A percentile compares a stretch with the other conserved stretches of the same genome.
Evolutionary conservation across 1,140 invertebrate genomes (phyloP).

Genomic region (Cylas formicarius): DNA sequence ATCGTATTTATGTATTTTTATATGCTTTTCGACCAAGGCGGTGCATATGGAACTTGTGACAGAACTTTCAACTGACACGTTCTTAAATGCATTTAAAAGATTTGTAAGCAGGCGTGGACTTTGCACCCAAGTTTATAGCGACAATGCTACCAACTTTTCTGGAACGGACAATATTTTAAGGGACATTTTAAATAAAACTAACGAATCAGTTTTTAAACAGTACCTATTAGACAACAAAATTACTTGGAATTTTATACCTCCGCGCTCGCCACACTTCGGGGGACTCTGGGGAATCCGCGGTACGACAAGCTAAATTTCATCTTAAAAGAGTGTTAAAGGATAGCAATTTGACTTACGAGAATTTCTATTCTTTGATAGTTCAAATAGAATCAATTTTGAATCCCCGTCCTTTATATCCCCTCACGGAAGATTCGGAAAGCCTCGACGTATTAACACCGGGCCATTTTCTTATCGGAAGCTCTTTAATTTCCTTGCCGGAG

Average conservation of each 20-base stretch:
- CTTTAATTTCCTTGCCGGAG: slow-evolving; percentile 4
- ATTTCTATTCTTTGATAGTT: slow-evolving; percentile 25
- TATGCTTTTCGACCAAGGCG: slow-evolving; percentile 21
- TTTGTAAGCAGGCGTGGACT: slow-evolving; percentile 30
- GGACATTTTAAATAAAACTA: too few relatives aligned
- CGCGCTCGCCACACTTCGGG: too few relatives aligned
- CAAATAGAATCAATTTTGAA: slow-evolving; percentile 22
- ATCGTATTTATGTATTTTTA: slow-evolving; percentile 15
- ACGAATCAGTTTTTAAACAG: too few relatives aligned
- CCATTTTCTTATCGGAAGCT: slow-evolving; percentile 22
- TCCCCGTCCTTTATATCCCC: slow-evolving; percentile 11
- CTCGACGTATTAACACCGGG: slow-evolving; percentile 17
- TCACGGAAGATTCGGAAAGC: slow-evolving; percentile 19
- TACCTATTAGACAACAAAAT: too few relatives aligned
- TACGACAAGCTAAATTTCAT: too few relatives aligned
- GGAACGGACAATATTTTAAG: slow-evolving; percentile 20
- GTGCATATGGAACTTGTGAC: slow-evolving; percentile 16
- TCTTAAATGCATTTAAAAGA: slow-evolving; percentile 32
- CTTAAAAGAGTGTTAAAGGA: too few relatives aligned
- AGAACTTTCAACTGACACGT: slow-evolving; percentile 24
- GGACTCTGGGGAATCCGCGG: too few relatives aligned
- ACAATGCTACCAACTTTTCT: slow-evolving; percentile 34
- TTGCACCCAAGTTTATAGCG: slow-evolving; percentile 24
- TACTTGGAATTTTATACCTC: too few relatives aligned
- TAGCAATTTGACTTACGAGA: slow-evolving; percentile 26